Base-by-base conservation (phyloP, 2,888 invertebrate species). In the Calliopum simillimum region DNA sequence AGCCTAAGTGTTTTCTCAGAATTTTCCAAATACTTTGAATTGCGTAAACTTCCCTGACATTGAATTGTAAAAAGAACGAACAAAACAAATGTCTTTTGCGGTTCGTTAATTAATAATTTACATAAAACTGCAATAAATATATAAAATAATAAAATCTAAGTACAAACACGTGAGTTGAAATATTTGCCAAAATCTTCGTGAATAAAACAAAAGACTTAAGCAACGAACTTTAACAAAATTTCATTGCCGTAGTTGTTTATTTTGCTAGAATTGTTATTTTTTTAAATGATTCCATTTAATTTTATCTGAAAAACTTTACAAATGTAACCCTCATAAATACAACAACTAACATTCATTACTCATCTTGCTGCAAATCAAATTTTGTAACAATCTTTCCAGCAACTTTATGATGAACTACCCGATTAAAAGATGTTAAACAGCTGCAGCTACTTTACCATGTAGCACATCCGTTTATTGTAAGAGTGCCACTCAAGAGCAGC, bases 361-460 rank as follows among this genome's bases (percentile, higher is more conserved):
- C 67, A 67, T 67, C 59, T 46, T 44, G 12, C n/a, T 41, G 14
- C 19, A 14, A 21, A 25, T 46, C 33, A 46, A 58, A 25, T 67
- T 8, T 51, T 51, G 51, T 53, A 19, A 23, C 23, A 14, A 23
- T 23, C 21, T 12, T 0, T 59, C 4, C 55, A 43, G 21, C n/a
- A n/a, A 33, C 25, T 66, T 58, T 61, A 49, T 67, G 67, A 67
- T 67, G 33, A 67, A 67, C 49, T 19, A 58, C 58, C n/a, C 67
- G 59, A 67, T 59, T 67, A 41, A 23, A 58, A 59, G 67, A 46
- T 41, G 47, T 47, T 11, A 19, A 63, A 16, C n/a, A 44, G 47
- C 14, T 12, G 16, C 43, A 14, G 19, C 56, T 58, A 33, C 58
- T 47, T 67, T 58, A 11, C 43, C 67, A 67, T 33, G 33, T 8